Percentiles rank a stretch among this genome's conserved stretches.
phyloP scores from a whole-genome alignment of 2,113 vertebrate genomes.

The Melozone crissalis region DNA sequence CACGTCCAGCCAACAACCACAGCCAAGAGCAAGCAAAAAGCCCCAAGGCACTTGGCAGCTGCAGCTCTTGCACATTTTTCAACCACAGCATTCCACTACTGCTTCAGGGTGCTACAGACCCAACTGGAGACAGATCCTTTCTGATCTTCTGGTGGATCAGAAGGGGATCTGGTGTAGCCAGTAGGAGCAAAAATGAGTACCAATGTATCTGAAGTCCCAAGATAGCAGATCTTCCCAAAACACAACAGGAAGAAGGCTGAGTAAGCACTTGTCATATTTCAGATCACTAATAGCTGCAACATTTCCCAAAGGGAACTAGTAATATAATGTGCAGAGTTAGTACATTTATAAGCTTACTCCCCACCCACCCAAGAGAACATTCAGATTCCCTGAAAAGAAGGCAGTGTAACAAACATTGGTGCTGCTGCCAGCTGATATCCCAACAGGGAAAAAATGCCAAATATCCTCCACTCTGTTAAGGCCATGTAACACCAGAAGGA shows the following conservation, averaged over 20 bases:
- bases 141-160: not conserved
- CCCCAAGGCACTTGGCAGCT: not conserved
- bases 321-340: not conserved
- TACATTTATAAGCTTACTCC: not conserved
- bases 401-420: not conserved
- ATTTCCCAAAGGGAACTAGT: not conserved
- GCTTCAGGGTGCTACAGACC: fast-evolving
- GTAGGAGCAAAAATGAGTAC: not conserved
- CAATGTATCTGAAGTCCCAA: not conserved
- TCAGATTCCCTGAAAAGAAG: not conserved
- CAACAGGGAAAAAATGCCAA: not conserved
- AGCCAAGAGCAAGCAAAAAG: not conserved
- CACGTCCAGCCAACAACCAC: not conserved
- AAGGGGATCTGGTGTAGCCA: not conserved
- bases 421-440: not conserved
- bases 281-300: not conserved
- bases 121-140: not conserved
- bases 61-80: not conserved
- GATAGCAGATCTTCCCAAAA: not conserved
- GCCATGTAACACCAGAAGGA: not conserved
- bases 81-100: not conserved
- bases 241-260: not conserved
- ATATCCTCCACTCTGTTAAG: not conserved
- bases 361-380: not conserved
- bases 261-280: not conserved